These are phyloP conservation scores for Biston betularia DNA, from an alignment of 2,888 invertebrate genomes.

Conservation along the genomic window DNA sequence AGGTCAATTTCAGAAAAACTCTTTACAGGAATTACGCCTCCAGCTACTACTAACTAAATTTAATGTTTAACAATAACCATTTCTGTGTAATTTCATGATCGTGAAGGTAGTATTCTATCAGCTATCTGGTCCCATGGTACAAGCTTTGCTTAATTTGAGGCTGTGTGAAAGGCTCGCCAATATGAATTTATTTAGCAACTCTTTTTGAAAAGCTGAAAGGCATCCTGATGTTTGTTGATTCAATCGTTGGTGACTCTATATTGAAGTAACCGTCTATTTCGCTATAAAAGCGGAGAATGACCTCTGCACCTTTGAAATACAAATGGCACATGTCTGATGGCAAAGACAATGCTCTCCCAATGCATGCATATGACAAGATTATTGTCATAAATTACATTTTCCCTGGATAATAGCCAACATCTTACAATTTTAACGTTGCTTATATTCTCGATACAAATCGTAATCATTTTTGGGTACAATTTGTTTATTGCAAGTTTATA, in stretches of 20 bases:
- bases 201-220: background rate
- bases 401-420: conserved; percentile 33
- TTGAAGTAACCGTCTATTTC: background rate
- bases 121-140: too few species aligned
- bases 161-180: too few species aligned
- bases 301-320: conserved; percentile 41
- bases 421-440: conserved; percentile 6
- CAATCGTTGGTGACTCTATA: background rate
- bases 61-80: conserved; percentile 21
- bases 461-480: background rate
- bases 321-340: conserved; percentile 44
- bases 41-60: conserved; percentile 10
- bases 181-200: background rate
- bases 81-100: conserved; percentile 8
- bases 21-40: background rate
- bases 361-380: conserved; percentile 36
- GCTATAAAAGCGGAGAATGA: conserved; percentile 21
- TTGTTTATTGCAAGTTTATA: too few species aligned
- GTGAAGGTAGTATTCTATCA: background rate
- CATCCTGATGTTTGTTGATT: background rate
- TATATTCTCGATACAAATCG: conserved; percentile 6
- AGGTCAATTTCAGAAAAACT: conserved; percentile 12
- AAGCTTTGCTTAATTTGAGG: too few species aligned
- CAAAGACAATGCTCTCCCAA: conserved; percentile 60
- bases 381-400: conserved; percentile 28